A percentile compares a stretch with the other conserved stretches of the same genome.
Evolutionary conservation across 2,113 vertebrate genomes (phyloP).

Genomic region (Dromas ardeola): DNA sequence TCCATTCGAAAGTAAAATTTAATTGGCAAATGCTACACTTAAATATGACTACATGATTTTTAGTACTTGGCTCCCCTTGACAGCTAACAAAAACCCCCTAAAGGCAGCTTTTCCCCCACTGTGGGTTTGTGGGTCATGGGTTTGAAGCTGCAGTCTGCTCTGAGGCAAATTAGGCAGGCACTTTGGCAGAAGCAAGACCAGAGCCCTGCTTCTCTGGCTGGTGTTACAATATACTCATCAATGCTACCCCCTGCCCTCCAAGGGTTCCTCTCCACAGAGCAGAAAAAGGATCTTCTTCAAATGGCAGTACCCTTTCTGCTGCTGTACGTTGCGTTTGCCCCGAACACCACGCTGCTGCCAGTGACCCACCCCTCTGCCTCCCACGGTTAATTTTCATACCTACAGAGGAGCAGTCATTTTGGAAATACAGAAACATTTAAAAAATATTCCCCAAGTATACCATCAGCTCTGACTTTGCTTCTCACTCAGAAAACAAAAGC

Average conservation of each 20-base stretch:
- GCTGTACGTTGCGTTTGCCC: not conserved
- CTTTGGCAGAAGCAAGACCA: not conserved
- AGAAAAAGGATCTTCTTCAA: not conserved
- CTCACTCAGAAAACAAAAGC: not conserved
- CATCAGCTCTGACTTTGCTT: not conserved
- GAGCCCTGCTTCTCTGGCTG: not conserved
- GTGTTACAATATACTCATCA: not conserved
- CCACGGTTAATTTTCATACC: accelerated
- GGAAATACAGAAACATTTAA: not conserved
- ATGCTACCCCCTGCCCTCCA: not conserved
- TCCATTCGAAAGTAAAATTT: not conserved
- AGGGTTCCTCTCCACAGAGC: not conserved
- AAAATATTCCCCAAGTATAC: not conserved
- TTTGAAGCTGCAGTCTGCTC: not conserved
- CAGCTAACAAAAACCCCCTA: not conserved
- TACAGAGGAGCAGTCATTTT: not conserved
- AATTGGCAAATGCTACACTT: not conserved
- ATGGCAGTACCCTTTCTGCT: not conserved
- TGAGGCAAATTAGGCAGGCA: not conserved
- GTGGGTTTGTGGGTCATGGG: not conserved
- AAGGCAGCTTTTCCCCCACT: not conserved
- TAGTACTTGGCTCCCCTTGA: not conserved
- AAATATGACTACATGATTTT: not conserved
- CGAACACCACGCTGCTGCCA: not conserved
- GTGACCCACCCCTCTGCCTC: not conserved